Base-by-base conservation (phyloP, 2,888 invertebrate species). In the Reticulitermes lucifugus region DNA sequence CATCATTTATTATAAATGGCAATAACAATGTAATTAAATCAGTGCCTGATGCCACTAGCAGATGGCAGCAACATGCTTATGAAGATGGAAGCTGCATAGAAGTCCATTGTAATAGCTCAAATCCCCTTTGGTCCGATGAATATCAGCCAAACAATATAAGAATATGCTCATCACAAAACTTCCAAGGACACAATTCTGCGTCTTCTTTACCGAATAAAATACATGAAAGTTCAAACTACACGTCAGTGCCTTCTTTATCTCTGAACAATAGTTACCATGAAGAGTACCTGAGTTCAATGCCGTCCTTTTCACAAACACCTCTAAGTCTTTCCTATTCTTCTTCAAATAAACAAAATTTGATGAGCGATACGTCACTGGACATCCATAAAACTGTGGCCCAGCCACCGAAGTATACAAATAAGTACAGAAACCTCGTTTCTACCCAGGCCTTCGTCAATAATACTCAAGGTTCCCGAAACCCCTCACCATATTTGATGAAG, bases 201-300 rank as follows among this genome's bases (percentile, higher is more conserved):
- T 65, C 65, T n/a, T 65, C 65, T 12, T 25, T 65, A 25, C n/a
- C 46, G n/a, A 77, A 46, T n/a, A 77, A 46, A n/a, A 46, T 51
- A 12, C 77, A 77, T 4, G 77, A 77, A 73, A 18, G 35, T 73
- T 73, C 73, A 73, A 73, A 41, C 41, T 10, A 46, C n/a, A 9
- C 46, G 29, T 46, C 77, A 77, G 51, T 77, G 77, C 77, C 77
- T 77, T 77, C 46, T n/a, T 46, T 77, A 43, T n/a, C 77, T n/a
- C n/a, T 77, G 10, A 77, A 77, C n/a, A 77, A 77, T 77, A 77
- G 77, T 77, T 77, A 46, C n/a, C 46, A n/a, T n/a, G 46, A 73
- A 41, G 73, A 22, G 41, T 73, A 73, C 73, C 73, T 73, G 35
- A 21, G 46, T 46, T 77, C 77, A 22, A 77, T 46, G 43, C 77